Evolutionary conservation across 92 coral and sea anemone species (phyloP).

Genomic region (Phenganax subtilis): DNA sequence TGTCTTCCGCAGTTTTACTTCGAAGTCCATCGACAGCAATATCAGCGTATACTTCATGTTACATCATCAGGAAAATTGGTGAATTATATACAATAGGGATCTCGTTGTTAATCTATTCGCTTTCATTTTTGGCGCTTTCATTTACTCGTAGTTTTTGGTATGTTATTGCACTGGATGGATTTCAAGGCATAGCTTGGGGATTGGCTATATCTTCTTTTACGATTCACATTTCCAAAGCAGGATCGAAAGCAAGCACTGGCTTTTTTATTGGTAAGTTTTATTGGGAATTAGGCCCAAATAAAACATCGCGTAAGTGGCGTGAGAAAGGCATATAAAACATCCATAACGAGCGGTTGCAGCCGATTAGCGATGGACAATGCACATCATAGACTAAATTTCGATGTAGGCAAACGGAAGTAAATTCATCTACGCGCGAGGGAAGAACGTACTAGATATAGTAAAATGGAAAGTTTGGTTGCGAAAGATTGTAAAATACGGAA

Average conservation of each 20-base stretch:
- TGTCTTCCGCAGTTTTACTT: neutral
- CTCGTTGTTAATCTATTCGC: neutral
- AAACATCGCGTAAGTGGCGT: too few relatives aligned
- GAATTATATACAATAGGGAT: conserved; percentile 8
- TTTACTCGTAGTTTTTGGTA: conserved; percentile 8
- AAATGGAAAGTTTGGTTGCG: too few relatives aligned
- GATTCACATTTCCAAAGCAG: conserved; percentile 17
- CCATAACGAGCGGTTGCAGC: too few relatives aligned
- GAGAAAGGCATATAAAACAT: too few relatives aligned
- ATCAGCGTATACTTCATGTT: neutral
- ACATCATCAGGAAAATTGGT: neutral
- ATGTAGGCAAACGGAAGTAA: too few relatives aligned
- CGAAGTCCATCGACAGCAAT: neutral
- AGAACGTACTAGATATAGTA: too few relatives aligned
- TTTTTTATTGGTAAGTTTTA: conserved; percentile 10
- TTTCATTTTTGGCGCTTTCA: neutral
- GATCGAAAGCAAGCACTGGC: conserved; percentile 15
- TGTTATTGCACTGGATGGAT: conserved; percentile 11
- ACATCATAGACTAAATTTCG: too few relatives aligned
- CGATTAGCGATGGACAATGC: too few relatives aligned
- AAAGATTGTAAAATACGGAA: too few relatives aligned
- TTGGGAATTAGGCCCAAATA: too few relatives aligned
- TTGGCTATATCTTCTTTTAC: neutral
- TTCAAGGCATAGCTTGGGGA: neutral
- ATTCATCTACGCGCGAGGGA: too few relatives aligned